Evolutionary conservation across 2,113 vertebrate genomes (phyloP).

Genomic region (Morone saxatilis): DNA sequence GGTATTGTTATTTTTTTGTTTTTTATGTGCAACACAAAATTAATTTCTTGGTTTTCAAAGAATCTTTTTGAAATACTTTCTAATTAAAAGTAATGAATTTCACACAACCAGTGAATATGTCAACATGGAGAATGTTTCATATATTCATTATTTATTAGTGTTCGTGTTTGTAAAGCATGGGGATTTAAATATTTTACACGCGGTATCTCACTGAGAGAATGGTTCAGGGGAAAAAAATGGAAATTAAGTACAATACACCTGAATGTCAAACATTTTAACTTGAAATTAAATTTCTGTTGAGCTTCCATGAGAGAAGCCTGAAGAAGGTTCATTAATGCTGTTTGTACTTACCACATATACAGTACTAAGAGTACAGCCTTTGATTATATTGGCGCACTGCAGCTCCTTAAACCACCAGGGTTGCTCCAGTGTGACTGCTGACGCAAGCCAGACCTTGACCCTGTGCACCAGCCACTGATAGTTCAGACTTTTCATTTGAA

Average conservation of each 20-base stretch:
- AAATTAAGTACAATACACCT: slow-evolving; percentile 8
- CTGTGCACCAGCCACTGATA: slow-evolving; percentile 47
- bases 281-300: background rate
- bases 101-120: slow-evolving; percentile 36
- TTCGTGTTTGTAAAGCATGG: background rate
- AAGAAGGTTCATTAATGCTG: background rate
- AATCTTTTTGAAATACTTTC: slow-evolving; percentile 25
- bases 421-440: slow-evolving; percentile 52
- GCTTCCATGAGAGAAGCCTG: background rate
- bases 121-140: slow-evolving; percentile 22
- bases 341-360: slow-evolving; percentile 14
- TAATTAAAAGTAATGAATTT: slow-evolving; percentile 32
- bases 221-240: background rate
- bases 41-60: background rate
- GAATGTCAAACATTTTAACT: background rate
- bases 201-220: background rate
- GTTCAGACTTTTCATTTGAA: slow-evolving; percentile 54
- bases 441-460: slow-evolving; percentile 72
- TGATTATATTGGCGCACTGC: slow-evolving; percentile 35
- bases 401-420: slow-evolving; percentile 59
- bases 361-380: background rate
- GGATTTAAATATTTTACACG: slow-evolving; percentile 38
- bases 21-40: background rate
- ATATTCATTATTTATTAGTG: slow-evolving; percentile 6
- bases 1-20: background rate